phyloP scores from a whole-genome alignment of 2,888 invertebrate species.

The Nomada hirtipes region DNA sequence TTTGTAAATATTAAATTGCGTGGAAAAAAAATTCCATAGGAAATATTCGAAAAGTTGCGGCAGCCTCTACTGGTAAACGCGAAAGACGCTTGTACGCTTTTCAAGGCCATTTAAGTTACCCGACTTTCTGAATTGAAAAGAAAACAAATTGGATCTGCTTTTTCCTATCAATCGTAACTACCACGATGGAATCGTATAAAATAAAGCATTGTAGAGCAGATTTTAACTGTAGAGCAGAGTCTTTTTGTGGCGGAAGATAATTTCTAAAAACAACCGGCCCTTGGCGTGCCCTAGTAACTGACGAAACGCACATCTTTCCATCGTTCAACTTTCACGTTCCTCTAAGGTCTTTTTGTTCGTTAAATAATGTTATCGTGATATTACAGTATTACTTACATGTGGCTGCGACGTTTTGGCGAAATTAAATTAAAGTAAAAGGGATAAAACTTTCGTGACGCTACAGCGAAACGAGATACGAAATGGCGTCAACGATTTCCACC shows the following conservation, averaged over 20 bases:
- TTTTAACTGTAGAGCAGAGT: conserved; percentile 9
- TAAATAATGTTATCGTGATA: conserved; percentile 24
- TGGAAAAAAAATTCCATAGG: conserved; percentile 16
- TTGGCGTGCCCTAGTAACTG: conserved; percentile 56
- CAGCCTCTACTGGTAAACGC: conserved; percentile 19
- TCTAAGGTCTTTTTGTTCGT: conserved; percentile 1
- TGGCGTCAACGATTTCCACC: conserved; percentile 69
- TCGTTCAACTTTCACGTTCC: conserved; percentile 10
- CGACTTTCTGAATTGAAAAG: conserved; percentile 15
- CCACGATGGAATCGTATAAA: neutral
- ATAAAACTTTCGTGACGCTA: conserved; percentile 61
- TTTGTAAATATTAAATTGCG: conserved; percentile 1
- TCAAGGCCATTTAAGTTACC: conserved; percentile 46
- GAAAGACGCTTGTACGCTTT: conserved; percentile 43
- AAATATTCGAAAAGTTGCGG: conserved; percentile 16
- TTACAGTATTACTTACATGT: conserved; percentile 58
- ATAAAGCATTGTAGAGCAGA: neutral
- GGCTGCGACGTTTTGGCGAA: conserved; percentile 64
- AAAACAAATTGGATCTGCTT: conserved; percentile 11
- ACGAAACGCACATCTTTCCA: conserved; percentile 23
- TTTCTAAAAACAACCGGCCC: conserved; percentile 61
- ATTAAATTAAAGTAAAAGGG: conserved; percentile 64
- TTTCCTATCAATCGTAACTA: neutral
- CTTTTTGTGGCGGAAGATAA: conserved; percentile 19
- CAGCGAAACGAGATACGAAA: conserved; percentile 68